phyloP scores from a whole-genome alignment of 2,113 vertebrate genomes.

The Beaufortia kweichowensis region DNA sequence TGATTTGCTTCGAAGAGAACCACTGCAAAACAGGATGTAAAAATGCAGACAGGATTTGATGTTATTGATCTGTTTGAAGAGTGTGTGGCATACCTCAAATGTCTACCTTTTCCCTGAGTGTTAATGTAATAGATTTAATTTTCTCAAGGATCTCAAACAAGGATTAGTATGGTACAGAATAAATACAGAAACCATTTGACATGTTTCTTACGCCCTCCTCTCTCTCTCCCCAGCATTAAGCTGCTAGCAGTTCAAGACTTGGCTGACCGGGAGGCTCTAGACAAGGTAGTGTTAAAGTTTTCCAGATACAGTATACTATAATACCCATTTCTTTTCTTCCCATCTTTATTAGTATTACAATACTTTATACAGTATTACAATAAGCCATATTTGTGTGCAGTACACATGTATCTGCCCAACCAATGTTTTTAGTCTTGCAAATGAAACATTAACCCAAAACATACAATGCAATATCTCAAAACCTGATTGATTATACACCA shows the following conservation, averaged over 20 bases:
- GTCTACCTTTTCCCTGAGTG: background rate
- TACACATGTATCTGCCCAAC: too few species aligned
- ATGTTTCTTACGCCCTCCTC: too few species aligned
- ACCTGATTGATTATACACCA: too few species aligned
- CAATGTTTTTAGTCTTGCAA: too few species aligned
- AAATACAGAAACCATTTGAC: too few species aligned
- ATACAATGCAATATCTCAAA: too few species aligned
- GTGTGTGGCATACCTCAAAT: background rate
- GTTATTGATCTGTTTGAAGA: constrained; percentile 11
- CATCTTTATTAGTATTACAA: too few species aligned
- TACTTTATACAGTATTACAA: too few species aligned
- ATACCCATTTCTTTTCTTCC: background rate
- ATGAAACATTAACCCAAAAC: background rate
- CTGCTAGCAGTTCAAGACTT: constrained; percentile 94
- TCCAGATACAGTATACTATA: too few species aligned
- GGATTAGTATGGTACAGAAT: too few species aligned
- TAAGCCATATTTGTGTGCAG: too few species aligned
- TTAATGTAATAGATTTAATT: background rate
- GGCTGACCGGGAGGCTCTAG: constrained; percentile 85
- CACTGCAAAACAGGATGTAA: background rate
- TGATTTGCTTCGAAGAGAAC: background rate
- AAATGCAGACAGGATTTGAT: background rate
- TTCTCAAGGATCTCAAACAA: background rate
- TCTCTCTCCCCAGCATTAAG: constrained; percentile 84
- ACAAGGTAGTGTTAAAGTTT: constrained; percentile 81